Evolutionary conservation across 2,888 invertebrate genomes (phyloP), one percentile per base, ranked within the genome.

Genomic region (Drosophila yooni): DNA sequence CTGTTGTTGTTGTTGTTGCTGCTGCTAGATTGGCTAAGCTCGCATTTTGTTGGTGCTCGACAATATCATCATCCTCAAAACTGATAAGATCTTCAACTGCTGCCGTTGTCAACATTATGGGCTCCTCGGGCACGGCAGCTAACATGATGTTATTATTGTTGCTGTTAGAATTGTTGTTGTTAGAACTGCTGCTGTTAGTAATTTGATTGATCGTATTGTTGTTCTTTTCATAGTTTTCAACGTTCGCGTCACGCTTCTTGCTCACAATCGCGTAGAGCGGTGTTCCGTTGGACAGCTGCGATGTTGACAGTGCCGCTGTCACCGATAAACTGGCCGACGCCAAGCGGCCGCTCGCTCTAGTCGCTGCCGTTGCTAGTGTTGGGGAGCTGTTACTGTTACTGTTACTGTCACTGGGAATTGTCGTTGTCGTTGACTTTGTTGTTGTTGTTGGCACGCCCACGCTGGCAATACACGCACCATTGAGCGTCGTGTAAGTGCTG

Each of bases 261-360:
- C 91, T 90, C 57, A 92, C 89, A 64, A 86, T 89, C 64, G 92
- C 92, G 85, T 93, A 92, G 70, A 91, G 79, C 51, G 91, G 88
- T 63, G 74, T 60, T 46, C 68, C 73, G 73, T 57, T 75, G 73
- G 68, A 43, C 58, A 53, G n/a, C 27, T 54, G 52, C 79, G 87
- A 75, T 83, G 88, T 90, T 79, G 85, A 82, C 82, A 74, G 81
- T 56, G 85, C 76, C 85, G 88, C 82, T 75, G 90, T 89, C 87
- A 76, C 66, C 82, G 76, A 70, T 71, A 77, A 83, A 87, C 90
- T 87, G 74, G 70, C 72, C 76, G 81, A 56, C 36, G 67, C 70
- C 57, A 59, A 53, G 66, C 58, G 40, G 48, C 31, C 74, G 71
- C 53, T 75, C 59, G 73, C 63, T 60, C 59, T 76, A 88, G 69